These are phyloP conservation scores for Sminthurinus aureus DNA, from an alignment of 2,888 invertebrate species.

Conservation along the genomic window DNA sequence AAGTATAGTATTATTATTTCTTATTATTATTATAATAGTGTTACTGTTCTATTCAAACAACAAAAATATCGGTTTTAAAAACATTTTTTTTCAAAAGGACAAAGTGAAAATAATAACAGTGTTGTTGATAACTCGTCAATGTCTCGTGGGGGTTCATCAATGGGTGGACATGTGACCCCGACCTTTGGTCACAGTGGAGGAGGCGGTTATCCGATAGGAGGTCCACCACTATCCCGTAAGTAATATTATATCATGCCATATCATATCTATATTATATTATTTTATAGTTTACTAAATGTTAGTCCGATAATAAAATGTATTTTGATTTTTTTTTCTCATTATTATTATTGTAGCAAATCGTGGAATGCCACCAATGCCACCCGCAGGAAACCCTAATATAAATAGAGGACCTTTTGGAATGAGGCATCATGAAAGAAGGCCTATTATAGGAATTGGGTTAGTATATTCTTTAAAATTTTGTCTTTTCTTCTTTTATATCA, in stretches of 20 bases:
- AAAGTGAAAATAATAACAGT: neutral
- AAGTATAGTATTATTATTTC: neutral
- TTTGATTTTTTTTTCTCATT: too few relatives aligned
- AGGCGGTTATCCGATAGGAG: constrained; percentile 48
- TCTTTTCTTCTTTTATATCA: too few relatives aligned
- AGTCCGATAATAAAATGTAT: too few relatives aligned
- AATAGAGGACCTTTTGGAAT: constrained; percentile 47
- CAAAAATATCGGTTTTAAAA: neutral
- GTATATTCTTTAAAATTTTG: neutral
- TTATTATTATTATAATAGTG: neutral
- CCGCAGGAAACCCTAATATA: constrained; percentile 44
- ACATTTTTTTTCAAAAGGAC: constrained; percentile 8
- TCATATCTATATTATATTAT: too few relatives aligned
- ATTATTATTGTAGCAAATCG: too few relatives aligned
- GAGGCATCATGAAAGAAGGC: constrained; percentile 51
- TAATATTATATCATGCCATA: too few relatives aligned
- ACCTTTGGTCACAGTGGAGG: constrained; percentile 53
- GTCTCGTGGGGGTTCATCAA: constrained; percentile 47
- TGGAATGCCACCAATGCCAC: constrained; percentile 52
- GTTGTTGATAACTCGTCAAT: constrained; percentile 19
- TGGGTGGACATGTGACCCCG: constrained; percentile 57
- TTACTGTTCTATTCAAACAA: neutral
- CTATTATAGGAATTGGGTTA: constrained; percentile 56
- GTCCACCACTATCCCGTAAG: neutral
- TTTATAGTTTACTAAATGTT: too few relatives aligned